These are phyloP conservation scores for Lagopus muta DNA, from an alignment of 2,113 vertebrate genomes.

Conservation along the genomic window DNA sequence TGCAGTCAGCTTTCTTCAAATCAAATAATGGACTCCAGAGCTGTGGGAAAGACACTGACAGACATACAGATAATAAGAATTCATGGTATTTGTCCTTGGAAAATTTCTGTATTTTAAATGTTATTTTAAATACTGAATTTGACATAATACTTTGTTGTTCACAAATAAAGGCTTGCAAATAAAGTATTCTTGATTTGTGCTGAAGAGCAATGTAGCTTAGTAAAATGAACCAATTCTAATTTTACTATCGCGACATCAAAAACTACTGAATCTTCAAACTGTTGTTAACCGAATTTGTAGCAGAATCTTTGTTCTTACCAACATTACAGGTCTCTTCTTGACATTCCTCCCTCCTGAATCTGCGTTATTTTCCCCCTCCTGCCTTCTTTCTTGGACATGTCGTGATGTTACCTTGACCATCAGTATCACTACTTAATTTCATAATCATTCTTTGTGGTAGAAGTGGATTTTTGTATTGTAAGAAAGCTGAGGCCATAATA, in stretches of 20 bases:
- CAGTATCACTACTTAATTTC: background rate
- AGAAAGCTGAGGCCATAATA: background rate
- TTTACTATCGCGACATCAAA: background rate
- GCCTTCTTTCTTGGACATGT: background rate
- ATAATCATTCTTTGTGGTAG: background rate
- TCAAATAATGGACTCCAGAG: background rate
- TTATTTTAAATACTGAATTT: conserved; percentile 28
- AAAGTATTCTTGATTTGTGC: conserved; percentile 5
- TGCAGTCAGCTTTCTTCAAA: background rate
- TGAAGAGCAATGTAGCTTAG: background rate
- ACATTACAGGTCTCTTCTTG: background rate
- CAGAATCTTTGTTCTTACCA: background rate
- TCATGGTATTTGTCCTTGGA: background rate
- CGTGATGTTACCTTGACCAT: background rate
- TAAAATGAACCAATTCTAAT: background rate
- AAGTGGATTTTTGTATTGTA: background rate
- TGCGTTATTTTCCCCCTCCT: background rate
- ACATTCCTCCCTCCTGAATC: background rate
- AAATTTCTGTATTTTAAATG: conserved; percentile 25
- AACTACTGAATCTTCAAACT: background rate
- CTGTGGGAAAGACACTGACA: background rate
- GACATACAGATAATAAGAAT: background rate
- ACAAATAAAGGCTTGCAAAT: conserved; percentile 33
- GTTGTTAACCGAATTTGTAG: background rate
- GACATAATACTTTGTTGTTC: background rate